Conservation (phyloP, 2,113 vertebrate genomes). For the Amblyornis subalaris region DNA sequence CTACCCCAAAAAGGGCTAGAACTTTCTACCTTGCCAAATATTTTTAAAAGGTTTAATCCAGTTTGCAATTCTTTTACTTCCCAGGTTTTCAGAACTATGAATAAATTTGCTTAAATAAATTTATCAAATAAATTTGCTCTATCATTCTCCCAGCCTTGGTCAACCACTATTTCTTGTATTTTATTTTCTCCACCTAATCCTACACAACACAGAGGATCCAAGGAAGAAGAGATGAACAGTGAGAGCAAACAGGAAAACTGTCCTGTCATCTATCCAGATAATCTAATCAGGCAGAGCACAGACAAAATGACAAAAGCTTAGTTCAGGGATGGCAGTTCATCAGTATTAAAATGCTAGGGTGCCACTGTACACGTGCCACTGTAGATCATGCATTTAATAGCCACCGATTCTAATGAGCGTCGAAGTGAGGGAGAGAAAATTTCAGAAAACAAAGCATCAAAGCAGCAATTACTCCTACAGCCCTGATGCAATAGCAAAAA, state of each 20-base stretch:
- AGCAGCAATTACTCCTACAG: background rate
- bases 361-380: background rate
- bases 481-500: background rate
- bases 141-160: background rate
- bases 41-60: background rate
- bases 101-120: background rate
- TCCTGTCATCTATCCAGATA: background rate
- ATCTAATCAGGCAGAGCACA: background rate
- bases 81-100: background rate
- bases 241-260: background rate
- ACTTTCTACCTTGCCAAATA: background rate
- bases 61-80: background rate
- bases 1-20: background rate
- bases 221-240: background rate
- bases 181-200: background rate
- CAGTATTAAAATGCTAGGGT: background rate
- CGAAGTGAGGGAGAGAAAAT: fast-evolving
- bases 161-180: background rate
- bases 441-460: background rate
- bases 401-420: background rate
- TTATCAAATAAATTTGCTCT: background rate
- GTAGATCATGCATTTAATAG: background rate
- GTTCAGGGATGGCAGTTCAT: background rate
- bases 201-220: background rate
- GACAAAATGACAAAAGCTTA: background rate